Evolutionary conservation across 2,888 invertebrate genomes (phyloP).

Genomic region (Drosophila birchii): DNA sequence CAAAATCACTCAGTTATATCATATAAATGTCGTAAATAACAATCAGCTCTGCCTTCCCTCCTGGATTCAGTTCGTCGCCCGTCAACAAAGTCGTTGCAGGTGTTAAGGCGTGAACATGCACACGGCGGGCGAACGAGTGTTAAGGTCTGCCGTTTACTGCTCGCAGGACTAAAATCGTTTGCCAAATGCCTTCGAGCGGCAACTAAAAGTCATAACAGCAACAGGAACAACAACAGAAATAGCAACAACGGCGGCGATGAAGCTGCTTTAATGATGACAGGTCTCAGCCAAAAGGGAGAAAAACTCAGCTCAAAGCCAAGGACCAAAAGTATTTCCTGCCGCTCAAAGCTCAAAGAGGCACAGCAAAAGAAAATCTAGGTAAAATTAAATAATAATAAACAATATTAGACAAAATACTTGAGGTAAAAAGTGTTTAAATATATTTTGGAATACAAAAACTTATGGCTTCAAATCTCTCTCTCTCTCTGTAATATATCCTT

Average conservation of each 20-base stretch:
- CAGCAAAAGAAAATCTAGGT: background rate
- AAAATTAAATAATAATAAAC: background rate
- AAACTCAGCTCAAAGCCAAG: conserved; percentile 37
- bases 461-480: no score
- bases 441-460: no score
- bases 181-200: conserved; percentile 57
- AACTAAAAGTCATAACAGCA: conserved; percentile 58
- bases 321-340: conserved; percentile 26
- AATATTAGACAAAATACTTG: conserved; percentile 15
- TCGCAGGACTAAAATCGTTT: conserved; percentile 44
- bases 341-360: conserved; percentile 2
- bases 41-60: conserved; percentile 1
- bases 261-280: conserved; percentile 43
- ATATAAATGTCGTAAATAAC: conserved; percentile 36
- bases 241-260: conserved; percentile 21
- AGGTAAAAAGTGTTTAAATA: no score
- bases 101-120: conserved; percentile 57
- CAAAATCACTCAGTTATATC: conserved; percentile 11
- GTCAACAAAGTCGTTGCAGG: conserved; percentile 56
- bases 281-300: conserved; percentile 13
- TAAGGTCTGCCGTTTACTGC: conserved; percentile 38
- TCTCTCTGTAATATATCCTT: background rate
- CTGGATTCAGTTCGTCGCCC: conserved; percentile 12
- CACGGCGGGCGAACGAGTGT: conserved; percentile 16
- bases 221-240: conserved; percentile 28